Evolutionary conservation across 2,888 invertebrate genomes (phyloP).

Genomic region (Tuta absoluta): DNA sequence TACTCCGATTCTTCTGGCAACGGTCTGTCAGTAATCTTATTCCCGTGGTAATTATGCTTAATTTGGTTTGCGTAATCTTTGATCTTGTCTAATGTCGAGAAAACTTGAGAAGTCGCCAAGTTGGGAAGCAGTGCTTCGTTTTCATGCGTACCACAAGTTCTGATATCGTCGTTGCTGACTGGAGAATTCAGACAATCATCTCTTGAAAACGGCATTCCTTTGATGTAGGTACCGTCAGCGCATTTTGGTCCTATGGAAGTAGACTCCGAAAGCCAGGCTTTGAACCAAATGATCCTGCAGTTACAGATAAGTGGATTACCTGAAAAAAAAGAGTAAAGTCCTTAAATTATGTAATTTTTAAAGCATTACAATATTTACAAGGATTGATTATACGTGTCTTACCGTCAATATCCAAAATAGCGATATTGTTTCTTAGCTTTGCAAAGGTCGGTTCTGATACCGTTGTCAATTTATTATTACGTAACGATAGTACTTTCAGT

Average conservation of each 20-base stretch:
- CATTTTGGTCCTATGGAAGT: constrained; percentile 89
- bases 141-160: constrained; percentile 84
- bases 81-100: constrained; percentile 81
- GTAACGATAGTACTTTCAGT: constrained; percentile 88
- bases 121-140: constrained; percentile 82
- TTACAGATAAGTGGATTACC: constrained; percentile 92
- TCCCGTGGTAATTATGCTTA: constrained; percentile 68
- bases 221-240: constrained; percentile 88
- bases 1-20: constrained; percentile 90
- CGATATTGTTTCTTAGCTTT: constrained; percentile 89
- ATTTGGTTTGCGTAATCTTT: constrained; percentile 71
- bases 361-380: background rate
- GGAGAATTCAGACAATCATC: constrained; percentile 82
- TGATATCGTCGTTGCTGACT: constrained; percentile 78
- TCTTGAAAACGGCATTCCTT: constrained; percentile 86
- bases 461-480: constrained; percentile 87
- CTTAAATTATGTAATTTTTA: background rate
- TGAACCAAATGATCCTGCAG: constrained; percentile 91
- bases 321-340: constrained; percentile 54
- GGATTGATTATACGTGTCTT: constrained; percentile 44
- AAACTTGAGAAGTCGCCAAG: constrained; percentile 81
- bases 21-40: constrained; percentile 80
- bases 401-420: constrained; percentile 92
- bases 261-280: constrained; percentile 90
- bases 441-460: constrained; percentile 88